Evolutionary conservation across 2,113 vertebrate genomes (phyloP).

Genomic region (Chamaea fasciata): DNA sequence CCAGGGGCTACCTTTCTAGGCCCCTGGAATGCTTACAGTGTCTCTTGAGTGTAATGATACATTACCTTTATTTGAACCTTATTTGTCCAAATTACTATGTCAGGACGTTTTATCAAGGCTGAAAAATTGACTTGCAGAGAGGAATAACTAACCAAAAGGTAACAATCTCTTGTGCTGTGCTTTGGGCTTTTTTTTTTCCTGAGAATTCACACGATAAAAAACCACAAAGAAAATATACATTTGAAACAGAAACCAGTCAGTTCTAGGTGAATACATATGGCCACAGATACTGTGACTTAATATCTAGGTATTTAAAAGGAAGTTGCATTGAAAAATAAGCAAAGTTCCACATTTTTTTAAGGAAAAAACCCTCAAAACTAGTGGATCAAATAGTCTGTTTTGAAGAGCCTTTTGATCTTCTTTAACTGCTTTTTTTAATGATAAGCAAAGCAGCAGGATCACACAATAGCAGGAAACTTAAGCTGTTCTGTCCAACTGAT

Average conservation of each 20-base stretch:
- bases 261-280: neutral
- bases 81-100: neutral
- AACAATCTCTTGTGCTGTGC: rapidly evolving
- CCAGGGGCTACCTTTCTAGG: neutral
- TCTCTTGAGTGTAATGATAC: neutral
- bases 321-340: neutral
- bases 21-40: neutral
- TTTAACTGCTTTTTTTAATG: neutral
- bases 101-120: neutral
- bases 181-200: neutral
- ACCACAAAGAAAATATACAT: neutral
- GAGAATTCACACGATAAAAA: neutral
- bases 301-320: neutral
- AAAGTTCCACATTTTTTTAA: neutral
- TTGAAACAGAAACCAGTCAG: neutral
- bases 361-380: rapidly evolving
- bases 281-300: neutral
- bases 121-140: neutral
- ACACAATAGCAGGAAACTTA: neutral
- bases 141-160: neutral
- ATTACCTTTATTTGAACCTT: neutral
- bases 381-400: neutral
- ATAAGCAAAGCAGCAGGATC: neutral
- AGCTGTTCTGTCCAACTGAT: neutral
- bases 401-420: neutral